These are phyloP conservation scores for Callorhinus ursinus DNA, from an alignment of 2,113 vertebrate genomes.

Conservation along the genomic window DNA sequence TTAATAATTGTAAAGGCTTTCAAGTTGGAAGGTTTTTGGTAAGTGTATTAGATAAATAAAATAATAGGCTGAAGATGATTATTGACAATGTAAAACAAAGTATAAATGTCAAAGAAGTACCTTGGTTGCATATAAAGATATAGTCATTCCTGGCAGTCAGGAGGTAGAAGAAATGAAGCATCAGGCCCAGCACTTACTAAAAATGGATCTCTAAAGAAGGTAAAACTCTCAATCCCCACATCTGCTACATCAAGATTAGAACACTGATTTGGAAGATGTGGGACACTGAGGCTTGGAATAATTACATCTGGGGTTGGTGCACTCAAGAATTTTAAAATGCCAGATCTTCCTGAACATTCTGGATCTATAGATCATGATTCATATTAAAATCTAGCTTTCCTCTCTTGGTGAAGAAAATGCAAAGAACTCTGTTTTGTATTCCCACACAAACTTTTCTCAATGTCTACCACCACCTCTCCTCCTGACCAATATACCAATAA, in stretches of 20 bases:
- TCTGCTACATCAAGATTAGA: background rate
- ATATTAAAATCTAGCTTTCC: background rate
- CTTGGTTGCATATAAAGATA: background rate
- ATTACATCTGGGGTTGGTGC: background rate
- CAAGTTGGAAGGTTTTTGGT: background rate
- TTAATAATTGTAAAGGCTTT: background rate
- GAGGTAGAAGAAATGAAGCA: background rate
- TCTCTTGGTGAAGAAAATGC: background rate
- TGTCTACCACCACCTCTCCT: background rate
- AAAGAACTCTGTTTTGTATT: background rate
- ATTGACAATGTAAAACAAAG: background rate
- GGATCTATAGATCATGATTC: rapidly evolving
- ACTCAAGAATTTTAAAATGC: background rate
- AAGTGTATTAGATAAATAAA: background rate
- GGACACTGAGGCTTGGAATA: background rate
- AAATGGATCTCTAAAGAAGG: background rate
- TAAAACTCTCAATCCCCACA: background rate
- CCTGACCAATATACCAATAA: background rate
- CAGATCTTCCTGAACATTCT: background rate
- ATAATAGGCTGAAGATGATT: background rate
- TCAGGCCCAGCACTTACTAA: background rate
- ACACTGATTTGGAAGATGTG: background rate
- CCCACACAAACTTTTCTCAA: background rate
- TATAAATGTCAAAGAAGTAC: background rate
- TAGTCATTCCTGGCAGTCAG: background rate